Percentiles rank a stretch among this genome's conserved stretches.
phyloP scores from a whole-genome alignment of 1,140 invertebrate genomes.

The Potamilus streckersoni region DNA sequence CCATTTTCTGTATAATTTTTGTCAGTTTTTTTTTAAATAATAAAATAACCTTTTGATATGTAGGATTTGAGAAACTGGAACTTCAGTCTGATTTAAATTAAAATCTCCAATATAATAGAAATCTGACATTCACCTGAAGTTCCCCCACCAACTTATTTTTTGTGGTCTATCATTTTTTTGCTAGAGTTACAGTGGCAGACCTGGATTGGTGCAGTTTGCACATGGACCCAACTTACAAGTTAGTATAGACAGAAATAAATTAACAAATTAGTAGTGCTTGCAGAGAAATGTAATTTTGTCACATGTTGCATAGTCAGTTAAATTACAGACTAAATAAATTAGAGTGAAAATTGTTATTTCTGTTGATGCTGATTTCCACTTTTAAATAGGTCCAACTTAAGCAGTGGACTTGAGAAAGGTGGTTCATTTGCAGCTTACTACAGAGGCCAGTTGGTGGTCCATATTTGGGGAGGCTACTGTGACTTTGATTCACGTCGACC shows the following conservation, averaged over 20 bases:
- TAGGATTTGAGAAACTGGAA: too few species aligned
- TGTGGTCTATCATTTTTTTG: too few species aligned
- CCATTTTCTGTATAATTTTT: too few species aligned
- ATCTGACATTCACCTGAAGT: too few species aligned
- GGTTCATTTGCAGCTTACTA: conserved; percentile 62
- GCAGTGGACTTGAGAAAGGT: conserved; percentile 51
- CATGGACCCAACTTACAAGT: not conserved
- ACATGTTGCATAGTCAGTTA: not conserved
- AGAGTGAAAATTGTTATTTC: not conserved
- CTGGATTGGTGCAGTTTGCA: too few species aligned
- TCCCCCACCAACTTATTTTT: too few species aligned
- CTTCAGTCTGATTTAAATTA: too few species aligned
- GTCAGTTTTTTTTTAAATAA: too few species aligned
- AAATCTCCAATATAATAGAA: too few species aligned
- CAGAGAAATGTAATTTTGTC: not conserved
- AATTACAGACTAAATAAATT: not conserved
- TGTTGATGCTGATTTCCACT: conserved; percentile 1
- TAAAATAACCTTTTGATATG: too few species aligned
- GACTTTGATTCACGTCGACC: conserved; percentile 46
- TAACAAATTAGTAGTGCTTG: not conserved
- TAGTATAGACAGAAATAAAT: not conserved
- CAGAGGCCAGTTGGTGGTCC: conserved; percentile 51
- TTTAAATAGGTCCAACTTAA: conserved; percentile 44
- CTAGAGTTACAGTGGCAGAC: too few species aligned
- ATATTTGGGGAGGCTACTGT: conserved; percentile 63